Conservation (phyloP, 2,113 vertebrate species). For the Suncus etruscus region DNA sequence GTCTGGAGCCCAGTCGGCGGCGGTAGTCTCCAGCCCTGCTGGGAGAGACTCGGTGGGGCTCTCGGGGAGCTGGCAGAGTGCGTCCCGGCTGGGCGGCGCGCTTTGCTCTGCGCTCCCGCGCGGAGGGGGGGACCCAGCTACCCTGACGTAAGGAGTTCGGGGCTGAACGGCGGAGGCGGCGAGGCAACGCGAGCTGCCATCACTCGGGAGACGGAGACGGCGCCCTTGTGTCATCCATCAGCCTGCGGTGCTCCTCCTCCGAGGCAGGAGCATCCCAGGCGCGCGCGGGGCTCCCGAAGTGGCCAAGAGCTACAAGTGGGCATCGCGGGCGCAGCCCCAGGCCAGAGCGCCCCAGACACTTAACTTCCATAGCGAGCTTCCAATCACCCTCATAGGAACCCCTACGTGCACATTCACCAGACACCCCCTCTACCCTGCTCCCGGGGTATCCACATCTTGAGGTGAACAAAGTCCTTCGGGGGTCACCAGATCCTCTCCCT, state of each 20-base stretch:
- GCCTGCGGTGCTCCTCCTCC: constrained; percentile 50
- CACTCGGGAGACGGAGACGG: constrained; percentile 81
- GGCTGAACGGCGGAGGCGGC: constrained; percentile 74
- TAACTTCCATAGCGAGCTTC: neutral
- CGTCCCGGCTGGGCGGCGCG: constrained; percentile 39
- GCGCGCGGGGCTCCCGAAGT: constrained; percentile 42
- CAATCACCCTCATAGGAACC: neutral
- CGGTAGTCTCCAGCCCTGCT: neutral
- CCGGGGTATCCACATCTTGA: neutral
- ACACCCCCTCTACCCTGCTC: neutral
- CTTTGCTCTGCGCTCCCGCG: constrained; percentile 63
- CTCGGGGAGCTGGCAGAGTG: neutral
- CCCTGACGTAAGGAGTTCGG: constrained; percentile 81
- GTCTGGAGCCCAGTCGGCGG: neutral
- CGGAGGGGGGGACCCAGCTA: constrained; percentile 74
- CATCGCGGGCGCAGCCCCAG: constrained; percentile 1
- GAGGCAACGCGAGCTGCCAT: constrained; percentile 71
- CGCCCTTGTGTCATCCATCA: constrained; percentile 79
- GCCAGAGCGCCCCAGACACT: constrained; percentile 28
- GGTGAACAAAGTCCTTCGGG: neutral
- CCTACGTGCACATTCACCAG: neutral
- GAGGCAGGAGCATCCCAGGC: too few species aligned
- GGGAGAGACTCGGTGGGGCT: neutral
- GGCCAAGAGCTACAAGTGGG: constrained; percentile 75
- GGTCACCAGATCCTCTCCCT: neutral